phyloP scores from a whole-genome alignment of 1,140 invertebrate genomes.

The Drosophila busckii region DNA sequence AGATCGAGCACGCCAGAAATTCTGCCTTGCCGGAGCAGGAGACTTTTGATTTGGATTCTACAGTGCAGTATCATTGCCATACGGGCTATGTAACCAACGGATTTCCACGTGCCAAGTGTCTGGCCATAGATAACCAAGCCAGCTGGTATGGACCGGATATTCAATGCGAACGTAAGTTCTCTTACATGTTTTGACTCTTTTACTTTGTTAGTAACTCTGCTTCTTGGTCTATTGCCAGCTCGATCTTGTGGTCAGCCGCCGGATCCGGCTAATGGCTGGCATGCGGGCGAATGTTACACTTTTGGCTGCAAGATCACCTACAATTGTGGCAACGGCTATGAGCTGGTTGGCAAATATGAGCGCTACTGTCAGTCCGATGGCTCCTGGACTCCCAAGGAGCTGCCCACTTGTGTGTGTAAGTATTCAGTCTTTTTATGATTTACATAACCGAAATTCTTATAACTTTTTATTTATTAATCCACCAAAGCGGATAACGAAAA shows the following conservation, averaged over 20 bases:
- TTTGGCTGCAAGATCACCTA: conserved; percentile 95
- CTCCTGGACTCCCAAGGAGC: conserved; percentile 92
- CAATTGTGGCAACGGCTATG: conserved; percentile 93
- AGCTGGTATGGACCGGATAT: conserved; percentile 97
- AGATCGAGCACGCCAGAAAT: conserved; percentile 92
- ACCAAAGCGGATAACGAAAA: conserved; percentile 68
- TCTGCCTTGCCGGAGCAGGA: conserved; percentile 89
- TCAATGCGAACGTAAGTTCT: conserved; percentile 94
- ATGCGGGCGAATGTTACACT: conserved; percentile 94
- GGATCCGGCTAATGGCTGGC: conserved; percentile 93
- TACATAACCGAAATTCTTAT: too few relatives aligned
- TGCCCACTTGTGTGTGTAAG: conserved; percentile 93
- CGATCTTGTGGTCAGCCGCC: conserved; percentile 91
- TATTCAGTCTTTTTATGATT: too few relatives aligned
- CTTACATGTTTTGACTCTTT: too few relatives aligned
- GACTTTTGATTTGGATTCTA: conserved; percentile 90
- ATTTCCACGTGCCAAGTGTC: conserved; percentile 83
- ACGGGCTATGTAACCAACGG: conserved; percentile 79
- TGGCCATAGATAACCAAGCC: conserved; percentile 90
- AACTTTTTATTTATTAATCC: conserved; percentile 35
- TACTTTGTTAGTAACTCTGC: not conserved
- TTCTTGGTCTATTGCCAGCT: conserved; percentile 80
- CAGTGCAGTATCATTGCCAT: conserved; percentile 94
- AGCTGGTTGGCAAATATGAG: conserved; percentile 90
- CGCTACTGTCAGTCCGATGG: conserved; percentile 92